Evolutionary conservation across 92 coral and sea anemone genomes (phyloP), one percentile per base, ranked within the genome.

Genomic region (Epizoanthus stellaris): DNA sequence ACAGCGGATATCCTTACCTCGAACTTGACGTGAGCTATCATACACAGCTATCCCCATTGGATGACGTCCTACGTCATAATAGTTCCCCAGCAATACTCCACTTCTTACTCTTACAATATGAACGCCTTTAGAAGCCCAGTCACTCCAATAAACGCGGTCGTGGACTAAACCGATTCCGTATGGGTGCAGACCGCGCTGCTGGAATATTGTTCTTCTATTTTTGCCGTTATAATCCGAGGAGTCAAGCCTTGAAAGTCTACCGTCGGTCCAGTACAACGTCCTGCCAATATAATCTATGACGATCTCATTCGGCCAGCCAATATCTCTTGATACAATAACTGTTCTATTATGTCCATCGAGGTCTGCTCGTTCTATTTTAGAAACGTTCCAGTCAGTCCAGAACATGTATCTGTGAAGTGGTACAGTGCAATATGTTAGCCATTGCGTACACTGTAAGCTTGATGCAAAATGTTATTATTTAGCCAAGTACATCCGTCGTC

Each of bases 341-440:
- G 72, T 63, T 43, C 83, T 54, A 43, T 79, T 79, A 6, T 43
- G 25, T 40, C 83, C 83, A 21, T 79, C 83, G n/a, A 79, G 83
- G 9, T 79, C 60, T 7, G 83, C 83, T 25, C 83, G 83, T 79
- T 79, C 83, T 42, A 79, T 62, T 12, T 76, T 60, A 39, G 83
- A 79, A 42, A 56, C 72, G 43, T 79, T 63, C 83, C 83, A 79
- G 60, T 79, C 83, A 2, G 83, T 79, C 83, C 83, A 79, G 25
- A 79, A 79, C 83, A 79, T 79, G 65, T 61, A 79, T 19, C 83
- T 79, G 49, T n/a, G 70, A 17, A 17, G 12, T 5, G 6, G 20
- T 21, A 14, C 14, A 52, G 10, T 52, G 54, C 11, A 49, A 49
- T 1, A 5, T 1, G 56, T 52, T 52, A 52, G 15, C 56, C 36